These are phyloP conservation scores for Apodemus agrarius DNA, from an alignment of 2,797 vertebrate genomes.

Conservation along the genomic window DNA sequence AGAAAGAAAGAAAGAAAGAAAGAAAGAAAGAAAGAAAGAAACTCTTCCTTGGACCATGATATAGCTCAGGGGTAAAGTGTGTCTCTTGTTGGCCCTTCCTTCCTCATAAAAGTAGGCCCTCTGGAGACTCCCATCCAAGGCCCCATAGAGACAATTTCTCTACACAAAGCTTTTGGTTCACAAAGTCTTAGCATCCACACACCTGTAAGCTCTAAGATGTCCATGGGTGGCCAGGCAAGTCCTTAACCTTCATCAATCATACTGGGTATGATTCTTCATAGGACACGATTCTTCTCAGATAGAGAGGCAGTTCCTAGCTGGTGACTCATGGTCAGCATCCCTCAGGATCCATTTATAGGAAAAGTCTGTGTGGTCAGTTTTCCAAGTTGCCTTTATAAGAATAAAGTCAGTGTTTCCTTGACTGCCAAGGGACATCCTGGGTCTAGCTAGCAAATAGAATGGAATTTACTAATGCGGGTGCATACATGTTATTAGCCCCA, in stretches of 20 bases:
- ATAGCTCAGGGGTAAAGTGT: neutral
- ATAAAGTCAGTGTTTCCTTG: conserved; percentile 9
- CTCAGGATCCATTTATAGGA: neutral
- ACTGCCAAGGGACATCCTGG: neutral
- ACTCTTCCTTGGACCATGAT: neutral
- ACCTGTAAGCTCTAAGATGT: neutral
- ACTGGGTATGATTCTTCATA: neutral
- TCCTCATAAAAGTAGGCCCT: neutral
- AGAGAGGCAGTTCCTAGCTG: neutral
- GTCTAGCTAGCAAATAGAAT: neutral
- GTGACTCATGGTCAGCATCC: conserved; percentile 17
- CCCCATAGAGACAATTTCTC: neutral
- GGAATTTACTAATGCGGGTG: conserved; percentile 25
- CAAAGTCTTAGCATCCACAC: neutral
- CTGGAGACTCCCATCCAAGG: neutral
- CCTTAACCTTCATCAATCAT: neutral
- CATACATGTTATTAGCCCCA: neutral
- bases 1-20: neutral
- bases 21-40: neutral
- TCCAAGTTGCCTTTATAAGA: neutral
- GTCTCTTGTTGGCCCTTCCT: neutral
- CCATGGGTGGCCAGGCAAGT: neutral
- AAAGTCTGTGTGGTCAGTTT: conserved; percentile 51
- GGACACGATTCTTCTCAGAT: neutral
- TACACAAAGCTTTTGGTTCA: neutral